Conservation (phyloP, 2,797 vertebrate species). For the Rhinoraja longicauda region DNA sequence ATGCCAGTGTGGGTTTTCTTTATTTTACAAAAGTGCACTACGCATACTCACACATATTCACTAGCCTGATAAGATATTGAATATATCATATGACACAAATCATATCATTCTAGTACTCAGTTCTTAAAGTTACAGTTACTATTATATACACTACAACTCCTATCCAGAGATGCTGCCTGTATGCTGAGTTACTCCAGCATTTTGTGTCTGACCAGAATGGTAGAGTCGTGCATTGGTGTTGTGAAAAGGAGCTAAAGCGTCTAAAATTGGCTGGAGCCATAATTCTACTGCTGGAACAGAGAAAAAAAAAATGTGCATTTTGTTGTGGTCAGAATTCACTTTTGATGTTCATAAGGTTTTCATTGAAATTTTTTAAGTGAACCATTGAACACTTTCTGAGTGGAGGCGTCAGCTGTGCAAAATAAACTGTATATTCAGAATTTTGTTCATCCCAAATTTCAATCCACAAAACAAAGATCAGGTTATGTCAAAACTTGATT, state of each 20-base stretch:
- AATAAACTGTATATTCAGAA: background rate
- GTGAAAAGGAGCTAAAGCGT: background rate
- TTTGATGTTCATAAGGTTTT: background rate
- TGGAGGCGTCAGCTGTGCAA: background rate
- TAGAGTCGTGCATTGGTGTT: background rate
- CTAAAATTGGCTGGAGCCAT: background rate
- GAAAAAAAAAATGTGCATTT: background rate
- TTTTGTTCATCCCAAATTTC: background rate
- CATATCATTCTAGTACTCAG: too few species aligned
- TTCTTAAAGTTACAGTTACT: too few species aligned
- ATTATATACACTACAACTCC: too few species aligned
- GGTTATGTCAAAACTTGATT: background rate
- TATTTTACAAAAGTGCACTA: too few species aligned
- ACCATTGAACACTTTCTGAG: background rate
- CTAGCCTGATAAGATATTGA: too few species aligned
- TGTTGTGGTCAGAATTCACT: background rate
- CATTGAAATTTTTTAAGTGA: background rate
- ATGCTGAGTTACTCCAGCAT: too few species aligned
- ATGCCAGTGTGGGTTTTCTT: too few species aligned
- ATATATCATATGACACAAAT: too few species aligned
- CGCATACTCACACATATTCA: too few species aligned
- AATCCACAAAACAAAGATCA: background rate
- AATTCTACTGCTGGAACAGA: background rate
- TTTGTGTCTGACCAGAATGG: background rate
- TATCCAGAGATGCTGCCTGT: too few species aligned